Percentiles rank a stretch among this genome's conserved stretches.
phyloP scores from a whole-genome alignment of 2,113 vertebrate species.

The Periophthalmus modestus region DNA sequence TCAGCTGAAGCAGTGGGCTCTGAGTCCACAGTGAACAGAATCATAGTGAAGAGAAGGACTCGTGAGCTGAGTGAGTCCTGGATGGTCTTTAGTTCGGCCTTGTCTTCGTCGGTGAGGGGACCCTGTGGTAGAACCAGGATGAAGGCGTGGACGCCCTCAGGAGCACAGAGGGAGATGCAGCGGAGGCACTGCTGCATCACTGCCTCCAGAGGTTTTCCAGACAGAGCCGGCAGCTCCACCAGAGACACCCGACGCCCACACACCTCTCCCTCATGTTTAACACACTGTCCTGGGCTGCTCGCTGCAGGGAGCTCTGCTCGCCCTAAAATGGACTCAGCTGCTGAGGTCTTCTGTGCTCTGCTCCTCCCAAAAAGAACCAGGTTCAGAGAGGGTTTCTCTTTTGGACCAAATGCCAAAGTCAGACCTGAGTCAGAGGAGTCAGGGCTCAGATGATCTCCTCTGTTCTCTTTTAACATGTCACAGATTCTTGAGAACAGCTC shows the following conservation, averaged over 20 bases:
- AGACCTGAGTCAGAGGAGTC: not conserved
- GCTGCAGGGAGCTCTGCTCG: too few relatives aligned
- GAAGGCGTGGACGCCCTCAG: constrained; percentile 16
- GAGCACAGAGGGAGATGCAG: too few relatives aligned
- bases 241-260: constrained; percentile 33
- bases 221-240: not conserved
- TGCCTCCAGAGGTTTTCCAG: too few relatives aligned
- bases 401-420: not conserved
- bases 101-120: constrained; percentile 36
- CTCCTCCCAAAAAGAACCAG: constrained; percentile 13
- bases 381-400: too few relatives aligned
- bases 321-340: too few relatives aligned
- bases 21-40: constrained; percentile 26
- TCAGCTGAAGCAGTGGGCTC: not conserved
- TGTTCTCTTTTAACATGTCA: too few relatives aligned
- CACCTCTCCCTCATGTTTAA: constrained; percentile 27
- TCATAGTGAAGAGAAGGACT: constrained; percentile 32
- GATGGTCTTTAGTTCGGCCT: constrained; percentile 43
- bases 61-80: constrained; percentile 10
- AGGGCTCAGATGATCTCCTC: not conserved
- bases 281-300: constrained; percentile 14
- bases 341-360: too few relatives aligned
- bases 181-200: too few relatives aligned
- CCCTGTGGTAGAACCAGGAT: constrained; percentile 35
- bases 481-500: not conserved